Conservation (phyloP, 2,888 invertebrate species). For the Pteria penguin region DNA sequence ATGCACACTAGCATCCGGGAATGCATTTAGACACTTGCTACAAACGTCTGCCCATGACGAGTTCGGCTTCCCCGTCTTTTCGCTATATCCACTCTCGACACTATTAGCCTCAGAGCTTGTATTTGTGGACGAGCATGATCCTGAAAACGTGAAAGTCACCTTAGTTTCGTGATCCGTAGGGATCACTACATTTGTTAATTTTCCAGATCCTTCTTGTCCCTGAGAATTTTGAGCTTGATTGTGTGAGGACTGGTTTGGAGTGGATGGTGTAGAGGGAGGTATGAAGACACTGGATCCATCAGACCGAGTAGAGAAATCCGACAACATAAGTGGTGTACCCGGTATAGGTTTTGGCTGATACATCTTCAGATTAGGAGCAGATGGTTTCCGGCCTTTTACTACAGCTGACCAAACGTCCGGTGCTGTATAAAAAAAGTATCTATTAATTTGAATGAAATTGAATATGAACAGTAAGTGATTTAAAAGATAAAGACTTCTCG, state of each 20-base stretch:
- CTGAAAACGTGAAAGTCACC: conserved; percentile 61
- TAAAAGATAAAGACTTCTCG: too few relatives aligned
- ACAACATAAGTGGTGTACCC: conserved; percentile 66
- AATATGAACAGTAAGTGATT: background rate
- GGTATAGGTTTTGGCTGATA: conserved; percentile 66
- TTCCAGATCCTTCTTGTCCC: background rate
- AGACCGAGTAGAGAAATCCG: conserved; percentile 39
- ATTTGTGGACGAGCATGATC: conserved; percentile 54
- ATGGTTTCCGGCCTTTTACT: conserved; percentile 64
- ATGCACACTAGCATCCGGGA: conserved; percentile 11
- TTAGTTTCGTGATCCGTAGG: conserved; percentile 32
- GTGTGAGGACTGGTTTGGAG: conserved; percentile 12
- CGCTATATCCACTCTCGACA: conserved; percentile 68
- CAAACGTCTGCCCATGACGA: conserved; percentile 65
- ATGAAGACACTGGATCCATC: background rate
- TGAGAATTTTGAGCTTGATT: conserved; percentile 5
- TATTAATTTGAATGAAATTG: background rate
- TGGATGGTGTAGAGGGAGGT: conserved; percentile 9
- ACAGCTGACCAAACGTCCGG: conserved; percentile 69
- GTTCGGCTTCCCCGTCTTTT: conserved; percentile 44
- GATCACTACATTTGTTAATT: background rate
- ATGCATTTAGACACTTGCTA: conserved; percentile 52
- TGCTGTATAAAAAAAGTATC: conserved; percentile 18
- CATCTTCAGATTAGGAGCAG: conserved; percentile 40
- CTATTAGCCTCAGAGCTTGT: conserved; percentile 46